phyloP scores from a whole-genome alignment of 2,888 invertebrate species.

The Campoplex nolae region DNA sequence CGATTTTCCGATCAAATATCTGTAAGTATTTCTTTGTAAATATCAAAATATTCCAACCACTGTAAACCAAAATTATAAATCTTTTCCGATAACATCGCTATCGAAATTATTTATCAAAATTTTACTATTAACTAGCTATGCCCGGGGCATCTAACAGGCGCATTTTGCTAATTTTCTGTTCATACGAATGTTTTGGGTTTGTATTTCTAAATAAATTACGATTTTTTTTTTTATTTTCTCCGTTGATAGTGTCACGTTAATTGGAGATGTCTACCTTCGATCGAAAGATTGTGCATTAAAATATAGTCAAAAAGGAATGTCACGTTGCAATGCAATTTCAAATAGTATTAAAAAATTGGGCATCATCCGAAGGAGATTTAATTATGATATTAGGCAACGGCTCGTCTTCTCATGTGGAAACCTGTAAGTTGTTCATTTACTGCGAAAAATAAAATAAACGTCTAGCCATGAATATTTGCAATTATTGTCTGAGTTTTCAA shows the following conservation, averaged over 20 bases:
- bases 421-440: conserved; percentile 72
- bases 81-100: too few species aligned
- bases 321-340: conserved; percentile 74
- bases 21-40: conserved; percentile 68
- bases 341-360: conserved; percentile 77
- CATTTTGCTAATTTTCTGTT: not conserved
- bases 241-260: conserved; percentile 9
- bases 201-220: too few species aligned
- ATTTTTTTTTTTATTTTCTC: not conserved
- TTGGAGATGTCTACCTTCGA: conserved; percentile 64
- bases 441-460: not conserved
- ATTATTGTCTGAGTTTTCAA: not conserved
- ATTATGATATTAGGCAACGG: conserved; percentile 65
- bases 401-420: conserved; percentile 75
- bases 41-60: not conserved
- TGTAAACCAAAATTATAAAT: not conserved
- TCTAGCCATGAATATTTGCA: not conserved
- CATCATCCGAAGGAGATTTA: conserved; percentile 64
- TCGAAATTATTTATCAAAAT: too few species aligned
- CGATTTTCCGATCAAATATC: conserved; percentile 73
- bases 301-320: conserved; percentile 75
- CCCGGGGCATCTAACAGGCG: too few species aligned
- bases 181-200: not conserved
- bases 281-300: conserved; percentile 78
- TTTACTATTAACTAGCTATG: not conserved